Percentiles rank a stretch among this genome's conserved stretches.
Evolutionary conservation across 1,140 invertebrate species (phyloP).

Genomic region (Musca domestica): DNA sequence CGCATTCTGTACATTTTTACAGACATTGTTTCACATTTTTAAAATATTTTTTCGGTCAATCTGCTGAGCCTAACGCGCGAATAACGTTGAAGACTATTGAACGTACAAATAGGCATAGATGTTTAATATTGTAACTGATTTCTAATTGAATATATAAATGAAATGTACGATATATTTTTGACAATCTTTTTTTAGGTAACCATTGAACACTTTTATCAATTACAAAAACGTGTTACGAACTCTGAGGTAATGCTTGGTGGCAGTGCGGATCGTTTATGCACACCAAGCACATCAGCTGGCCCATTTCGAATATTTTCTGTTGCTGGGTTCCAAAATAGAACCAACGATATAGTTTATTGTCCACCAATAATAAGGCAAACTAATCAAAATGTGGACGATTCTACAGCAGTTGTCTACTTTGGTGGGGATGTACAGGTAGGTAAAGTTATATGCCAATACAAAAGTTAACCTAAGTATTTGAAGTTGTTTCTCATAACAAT

Average conservation of each 20-base stretch:
- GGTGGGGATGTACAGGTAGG: slow-evolving; percentile 83
- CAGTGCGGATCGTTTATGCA: slow-evolving; percentile 54
- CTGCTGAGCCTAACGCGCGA: no score
- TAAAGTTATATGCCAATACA: slow-evolving; percentile 6
- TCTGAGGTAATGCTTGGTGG: slow-evolving; percentile 54
- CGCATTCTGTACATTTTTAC: no score
- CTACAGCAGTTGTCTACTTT: slow-evolving; percentile 71
- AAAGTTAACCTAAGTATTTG: slow-evolving; percentile 38
- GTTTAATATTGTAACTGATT: no score
- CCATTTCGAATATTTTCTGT: slow-evolving; percentile 61
- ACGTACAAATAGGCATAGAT: no score
- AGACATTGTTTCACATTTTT: no score
- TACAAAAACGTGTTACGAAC: slow-evolving; percentile 52
- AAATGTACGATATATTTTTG: not conserved
- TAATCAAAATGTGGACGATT: slow-evolving; percentile 45
- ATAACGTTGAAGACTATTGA: no score
- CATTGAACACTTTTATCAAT: slow-evolving; percentile 54
- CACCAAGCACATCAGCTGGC: slow-evolving; percentile 53
- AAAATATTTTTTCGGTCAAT: not conserved
- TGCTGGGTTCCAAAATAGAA: slow-evolving; percentile 62
- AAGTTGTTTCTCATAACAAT: not conserved
- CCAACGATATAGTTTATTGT: slow-evolving; percentile 71
- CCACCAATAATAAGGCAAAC: slow-evolving; percentile 54
- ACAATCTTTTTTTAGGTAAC: slow-evolving; percentile 39
- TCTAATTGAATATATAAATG: not conserved